These are phyloP conservation scores for Limulus polyphemus DNA, from an alignment of 2,888 invertebrate species.

Conservation along the genomic window DNA sequence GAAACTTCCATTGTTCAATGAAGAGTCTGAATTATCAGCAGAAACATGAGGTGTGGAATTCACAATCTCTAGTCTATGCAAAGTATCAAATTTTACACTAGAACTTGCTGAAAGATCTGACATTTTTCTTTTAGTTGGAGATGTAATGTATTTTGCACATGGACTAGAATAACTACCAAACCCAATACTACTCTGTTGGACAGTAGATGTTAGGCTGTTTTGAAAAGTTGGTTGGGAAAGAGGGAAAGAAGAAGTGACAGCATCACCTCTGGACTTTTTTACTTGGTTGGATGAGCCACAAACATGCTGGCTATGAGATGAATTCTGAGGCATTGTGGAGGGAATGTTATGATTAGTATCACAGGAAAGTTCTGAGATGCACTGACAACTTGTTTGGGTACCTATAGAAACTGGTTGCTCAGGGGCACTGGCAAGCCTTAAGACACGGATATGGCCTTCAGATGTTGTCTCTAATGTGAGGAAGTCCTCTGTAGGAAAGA, in stretches of 20 bases:
- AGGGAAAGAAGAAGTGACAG: conserved; percentile 13
- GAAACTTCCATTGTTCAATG: no score
- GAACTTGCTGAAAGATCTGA: no score
- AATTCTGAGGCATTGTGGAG: conserved; percentile 6
- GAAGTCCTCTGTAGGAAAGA: conserved; percentile 24
- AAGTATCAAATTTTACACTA: no score
- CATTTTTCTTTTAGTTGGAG: no score
- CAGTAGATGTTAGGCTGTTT: conserved; percentile 8
- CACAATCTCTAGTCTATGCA: no score
- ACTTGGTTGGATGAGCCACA: background rate
- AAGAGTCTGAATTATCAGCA: no score
- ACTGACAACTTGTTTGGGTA: conserved; percentile 24
- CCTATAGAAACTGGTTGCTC: conserved; percentile 18
- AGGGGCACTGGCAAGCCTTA: conserved; percentile 10
- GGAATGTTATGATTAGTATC: conserved; percentile 13
- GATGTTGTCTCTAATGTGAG: conserved; percentile 25
- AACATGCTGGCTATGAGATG: no score
- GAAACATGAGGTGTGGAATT: no score
- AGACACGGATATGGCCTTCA: conserved; percentile 18
- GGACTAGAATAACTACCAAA: background rate
- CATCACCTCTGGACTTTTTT: background rate
- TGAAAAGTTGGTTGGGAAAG: conserved; percentile 5
- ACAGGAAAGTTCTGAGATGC: conserved; percentile 15
- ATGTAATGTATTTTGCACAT: no score
- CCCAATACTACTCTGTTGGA: conserved; percentile 7